A percentile compares a stretch with the other conserved stretches of the same genome.
These are phyloP conservation scores for Egretta garzetta DNA, from an alignment of 2,113 vertebrate genomes.

Conservation along the genomic window DNA sequence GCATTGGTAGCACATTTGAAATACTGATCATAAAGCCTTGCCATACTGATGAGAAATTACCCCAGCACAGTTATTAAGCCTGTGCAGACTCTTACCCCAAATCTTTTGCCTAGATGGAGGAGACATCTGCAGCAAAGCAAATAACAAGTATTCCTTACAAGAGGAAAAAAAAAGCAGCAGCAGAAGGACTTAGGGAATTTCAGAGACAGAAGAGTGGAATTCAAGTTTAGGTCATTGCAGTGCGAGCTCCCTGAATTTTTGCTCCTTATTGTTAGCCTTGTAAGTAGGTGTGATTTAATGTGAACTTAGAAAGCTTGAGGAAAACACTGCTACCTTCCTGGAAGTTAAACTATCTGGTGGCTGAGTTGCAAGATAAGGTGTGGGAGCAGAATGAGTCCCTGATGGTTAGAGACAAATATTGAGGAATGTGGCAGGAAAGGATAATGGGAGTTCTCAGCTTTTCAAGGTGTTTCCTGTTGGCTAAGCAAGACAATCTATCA, in stretches of 20 bases:
- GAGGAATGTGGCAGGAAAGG: not conserved
- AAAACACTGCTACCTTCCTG: not conserved
- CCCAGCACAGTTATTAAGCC: not conserved
- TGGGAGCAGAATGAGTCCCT: not conserved
- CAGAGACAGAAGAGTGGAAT: not conserved
- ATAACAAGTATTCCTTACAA: not conserved
- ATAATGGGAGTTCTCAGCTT: not conserved
- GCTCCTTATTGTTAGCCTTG: not conserved
- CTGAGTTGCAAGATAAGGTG: not conserved
- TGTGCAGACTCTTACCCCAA: not conserved
- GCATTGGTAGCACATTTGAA: not conserved
- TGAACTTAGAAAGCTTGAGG: not conserved
- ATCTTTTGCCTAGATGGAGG: not conserved
- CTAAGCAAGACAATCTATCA: not conserved
- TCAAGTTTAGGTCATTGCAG: not conserved
- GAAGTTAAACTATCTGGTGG: not conserved
- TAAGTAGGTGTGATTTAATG: not conserved
- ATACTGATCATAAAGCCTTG: not conserved
- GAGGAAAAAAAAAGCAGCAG: not conserved
- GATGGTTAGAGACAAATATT: not conserved
- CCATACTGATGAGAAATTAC: not conserved
- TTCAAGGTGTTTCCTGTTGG: not conserved
- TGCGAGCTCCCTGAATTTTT: not conserved
- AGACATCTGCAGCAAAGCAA: not conserved
- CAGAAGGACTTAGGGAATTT: not conserved